Evolutionary conservation across 1,140 invertebrate species (phyloP).

Genomic region (Papilio glaucus): DNA sequence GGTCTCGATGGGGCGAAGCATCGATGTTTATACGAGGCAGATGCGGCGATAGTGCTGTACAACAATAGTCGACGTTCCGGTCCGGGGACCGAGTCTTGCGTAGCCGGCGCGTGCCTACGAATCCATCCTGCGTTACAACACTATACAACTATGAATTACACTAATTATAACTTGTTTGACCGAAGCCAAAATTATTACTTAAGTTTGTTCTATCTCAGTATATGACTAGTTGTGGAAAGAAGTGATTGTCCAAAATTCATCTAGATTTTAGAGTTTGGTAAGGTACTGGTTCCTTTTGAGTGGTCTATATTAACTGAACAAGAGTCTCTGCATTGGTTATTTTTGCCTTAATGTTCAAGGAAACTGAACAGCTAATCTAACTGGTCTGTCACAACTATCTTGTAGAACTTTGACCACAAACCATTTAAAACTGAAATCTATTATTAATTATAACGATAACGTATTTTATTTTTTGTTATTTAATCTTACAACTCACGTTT

Average conservation of each 20-base stretch:
- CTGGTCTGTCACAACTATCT: too few species aligned
- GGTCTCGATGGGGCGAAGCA: conserved; percentile 16
- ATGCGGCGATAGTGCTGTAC: conserved; percentile 1
- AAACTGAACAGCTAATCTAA: too few species aligned
- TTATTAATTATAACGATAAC: too few species aligned
- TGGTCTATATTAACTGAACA: too few species aligned
- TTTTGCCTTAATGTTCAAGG: too few species aligned
- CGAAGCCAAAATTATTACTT: background rate
- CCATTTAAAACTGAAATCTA: too few species aligned
- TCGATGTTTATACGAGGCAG: conserved; percentile 15
- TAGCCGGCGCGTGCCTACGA: conserved; percentile 11
- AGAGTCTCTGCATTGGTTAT: too few species aligned
- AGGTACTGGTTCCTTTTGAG: too few species aligned
- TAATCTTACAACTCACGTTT: too few species aligned
- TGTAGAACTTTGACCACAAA: too few species aligned
- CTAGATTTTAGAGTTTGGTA: background rate
- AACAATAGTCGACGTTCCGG: conserved; percentile 32
- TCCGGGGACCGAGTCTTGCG: conserved; percentile 3
- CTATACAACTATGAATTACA: background rate
- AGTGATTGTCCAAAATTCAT: background rate
- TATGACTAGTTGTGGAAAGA: background rate
- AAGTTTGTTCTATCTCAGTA: background rate
- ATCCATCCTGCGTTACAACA: conserved; percentile 25
- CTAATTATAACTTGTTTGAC: background rate
- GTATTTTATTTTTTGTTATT: too few species aligned